A percentile compares a stretch with the other conserved stretches of the same genome.
Evolutionary conservation across 2,888 invertebrate species (phyloP).

Genomic region (Platynereis dumerilii): DNA sequence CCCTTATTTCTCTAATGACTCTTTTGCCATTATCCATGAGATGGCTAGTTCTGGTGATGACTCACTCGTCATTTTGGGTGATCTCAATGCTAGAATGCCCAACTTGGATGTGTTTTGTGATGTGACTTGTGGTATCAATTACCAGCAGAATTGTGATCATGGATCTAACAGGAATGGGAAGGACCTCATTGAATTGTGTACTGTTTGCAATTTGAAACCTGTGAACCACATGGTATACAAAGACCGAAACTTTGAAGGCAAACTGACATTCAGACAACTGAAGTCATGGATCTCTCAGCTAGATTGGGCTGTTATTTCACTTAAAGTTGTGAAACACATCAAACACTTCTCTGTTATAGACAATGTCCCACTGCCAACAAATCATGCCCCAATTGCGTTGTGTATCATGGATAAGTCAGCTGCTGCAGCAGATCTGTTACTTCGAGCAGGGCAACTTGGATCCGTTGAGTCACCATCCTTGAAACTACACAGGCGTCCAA

Average conservation of each 20-base stretch:
- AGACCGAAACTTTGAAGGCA: not conserved
- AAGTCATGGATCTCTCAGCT: not conserved
- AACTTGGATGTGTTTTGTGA: not conserved
- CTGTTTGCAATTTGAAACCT: not conserved
- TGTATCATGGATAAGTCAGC: not conserved
- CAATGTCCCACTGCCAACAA: not conserved
- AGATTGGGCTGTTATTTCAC: not conserved
- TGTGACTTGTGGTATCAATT: not conserved
- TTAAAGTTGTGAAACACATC: not conserved
- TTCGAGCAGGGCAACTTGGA: not conserved
- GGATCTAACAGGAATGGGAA: not conserved
- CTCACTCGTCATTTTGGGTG: no score
- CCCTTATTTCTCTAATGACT: not conserved
- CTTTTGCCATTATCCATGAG: not conserved
- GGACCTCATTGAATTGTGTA: not conserved
- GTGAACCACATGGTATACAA: not conserved
- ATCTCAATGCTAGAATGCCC: not conserved
- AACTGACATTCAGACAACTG: not conserved
- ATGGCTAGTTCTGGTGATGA: no score
- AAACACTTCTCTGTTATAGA: not conserved
- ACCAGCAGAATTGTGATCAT: not conserved
- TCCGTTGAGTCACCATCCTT: no score
- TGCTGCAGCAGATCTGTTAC: not conserved
- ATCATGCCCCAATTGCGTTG: not conserved
- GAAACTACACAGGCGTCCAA: not conserved